Percentiles rank a stretch among this genome's conserved stretches.
Conservation (phyloP, 37 sponge, comb jelly and placozoan species). For the Eunapius fragilis region DNA sequence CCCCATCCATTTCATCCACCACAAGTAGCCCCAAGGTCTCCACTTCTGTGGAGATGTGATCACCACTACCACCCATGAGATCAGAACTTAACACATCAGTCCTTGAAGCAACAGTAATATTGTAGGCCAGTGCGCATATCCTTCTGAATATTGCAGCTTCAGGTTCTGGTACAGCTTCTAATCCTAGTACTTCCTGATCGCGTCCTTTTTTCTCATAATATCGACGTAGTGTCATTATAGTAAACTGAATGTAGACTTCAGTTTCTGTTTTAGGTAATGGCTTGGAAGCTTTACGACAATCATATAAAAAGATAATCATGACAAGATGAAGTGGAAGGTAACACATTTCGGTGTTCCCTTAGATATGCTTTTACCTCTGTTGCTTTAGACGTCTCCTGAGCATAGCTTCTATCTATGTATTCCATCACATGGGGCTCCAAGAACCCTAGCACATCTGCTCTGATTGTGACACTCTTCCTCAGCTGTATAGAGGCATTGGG, state of each 20-base stretch:
- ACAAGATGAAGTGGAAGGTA: constrained; percentile 34
- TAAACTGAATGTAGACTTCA: constrained; percentile 21
- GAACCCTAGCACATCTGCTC: constrained; percentile 33
- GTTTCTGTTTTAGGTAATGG: constrained; percentile 28
- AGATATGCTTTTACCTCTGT: constrained; percentile 4
- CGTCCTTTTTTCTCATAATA: neutral
- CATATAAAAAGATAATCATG: constrained; percentile 16
- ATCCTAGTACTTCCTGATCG: neutral
- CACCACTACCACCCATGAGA: neutral
- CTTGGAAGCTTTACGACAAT: neutral
- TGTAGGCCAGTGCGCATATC: constrained; percentile 26
- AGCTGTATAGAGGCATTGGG: constrained; percentile 14
- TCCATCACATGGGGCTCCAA: neutral
- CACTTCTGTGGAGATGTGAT: neutral
- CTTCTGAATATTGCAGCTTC: neutral
- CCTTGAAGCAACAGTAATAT: neutral
- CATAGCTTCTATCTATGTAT: constrained; percentile 1
- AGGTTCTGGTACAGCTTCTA: neutral
- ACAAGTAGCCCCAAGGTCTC: constrained; percentile 12
- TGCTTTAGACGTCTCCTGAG: neutral
- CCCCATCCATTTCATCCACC: neutral
- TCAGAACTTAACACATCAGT: neutral
- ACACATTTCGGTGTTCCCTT: constrained; percentile 9
- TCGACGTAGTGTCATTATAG: neutral
- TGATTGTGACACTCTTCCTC: neutral